phyloP scores from a whole-genome alignment of 2,797 vertebrate species.

The Phylloscopus collybita region DNA sequence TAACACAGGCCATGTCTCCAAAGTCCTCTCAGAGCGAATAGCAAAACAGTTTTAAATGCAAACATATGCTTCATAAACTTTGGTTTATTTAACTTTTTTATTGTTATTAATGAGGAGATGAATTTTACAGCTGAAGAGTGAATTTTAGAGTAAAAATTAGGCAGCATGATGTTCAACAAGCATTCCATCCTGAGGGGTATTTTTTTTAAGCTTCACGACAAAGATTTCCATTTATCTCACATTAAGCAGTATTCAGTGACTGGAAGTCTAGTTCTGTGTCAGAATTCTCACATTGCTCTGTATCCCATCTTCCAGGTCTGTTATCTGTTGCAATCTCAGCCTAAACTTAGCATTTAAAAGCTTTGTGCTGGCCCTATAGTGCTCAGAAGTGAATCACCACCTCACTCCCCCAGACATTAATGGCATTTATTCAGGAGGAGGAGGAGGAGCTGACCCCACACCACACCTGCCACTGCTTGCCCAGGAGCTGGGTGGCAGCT shows the following conservation, averaged over 20 bases:
- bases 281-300: background rate
- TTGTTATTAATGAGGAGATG: background rate
- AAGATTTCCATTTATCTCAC: background rate
- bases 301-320: background rate
- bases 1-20: conserved; percentile 36
- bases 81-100: conserved; percentile 14
- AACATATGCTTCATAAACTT: conserved; percentile 47
- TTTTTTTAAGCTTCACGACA: background rate
- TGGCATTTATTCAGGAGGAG: background rate
- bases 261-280: background rate
- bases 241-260: background rate
- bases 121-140: conserved; percentile 1
- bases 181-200: background rate
- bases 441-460: background rate
- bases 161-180: background rate
- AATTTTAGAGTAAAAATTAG: background rate
- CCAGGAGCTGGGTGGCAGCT: background rate
- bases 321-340: background rate
- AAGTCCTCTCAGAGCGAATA: conserved; percentile 46
- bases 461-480: background rate
- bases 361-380: background rate
- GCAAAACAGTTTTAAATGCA: conserved; percentile 55
- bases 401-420: background rate
- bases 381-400: background rate
- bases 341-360: background rate